A percentile compares a stretch with the other conserved stretches of the same genome.
These are phyloP conservation scores for Cavia porcellus DNA, from an alignment of 2,113 vertebrate genomes.

Conservation along the genomic window DNA sequence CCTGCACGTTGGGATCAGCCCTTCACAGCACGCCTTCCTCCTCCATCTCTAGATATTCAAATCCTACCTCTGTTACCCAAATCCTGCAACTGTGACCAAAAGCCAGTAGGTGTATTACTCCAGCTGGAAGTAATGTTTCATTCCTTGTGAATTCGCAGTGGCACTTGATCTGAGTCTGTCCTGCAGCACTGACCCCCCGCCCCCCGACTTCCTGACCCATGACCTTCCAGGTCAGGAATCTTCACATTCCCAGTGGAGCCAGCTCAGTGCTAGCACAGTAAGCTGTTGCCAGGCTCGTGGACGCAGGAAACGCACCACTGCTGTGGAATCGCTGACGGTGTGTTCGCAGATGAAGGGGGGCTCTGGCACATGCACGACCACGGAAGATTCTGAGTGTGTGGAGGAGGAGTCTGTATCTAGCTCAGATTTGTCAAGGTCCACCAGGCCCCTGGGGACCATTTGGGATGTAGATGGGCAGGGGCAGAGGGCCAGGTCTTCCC, in stretches of 20 bases:
- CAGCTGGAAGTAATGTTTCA: not conserved
- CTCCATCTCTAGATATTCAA: not conserved
- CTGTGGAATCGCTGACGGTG: conserved; percentile 76
- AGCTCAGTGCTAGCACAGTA: not conserved
- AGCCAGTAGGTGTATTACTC: not conserved
- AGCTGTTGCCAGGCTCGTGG: rapidly evolving
- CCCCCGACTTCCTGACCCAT: not conserved
- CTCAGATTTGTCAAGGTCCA: conserved; percentile 78
- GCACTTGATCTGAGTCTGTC: not conserved
- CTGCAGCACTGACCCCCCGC: not conserved
- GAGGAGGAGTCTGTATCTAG: conserved; percentile 79
- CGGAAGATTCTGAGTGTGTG: conserved; percentile 71
- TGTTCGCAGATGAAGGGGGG: conserved; percentile 79
- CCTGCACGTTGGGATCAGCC: not conserved
- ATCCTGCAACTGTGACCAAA: not conserved
- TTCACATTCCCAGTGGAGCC: not conserved
- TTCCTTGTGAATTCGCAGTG: not conserved
- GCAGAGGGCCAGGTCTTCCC: conserved; percentile 58
- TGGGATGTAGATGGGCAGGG: not conserved
- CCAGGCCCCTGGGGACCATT: not conserved
- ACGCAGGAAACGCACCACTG: conserved; percentile 65
- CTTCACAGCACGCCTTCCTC: not conserved
- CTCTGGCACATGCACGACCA: conserved; percentile 74
- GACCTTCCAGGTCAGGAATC: not conserved
- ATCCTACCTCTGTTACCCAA: not conserved